A percentile compares a stretch with the other conserved stretches of the same genome.
Conservation (phyloP, 1,140 invertebrate species). For the Metopolophium dirhodum region DNA sequence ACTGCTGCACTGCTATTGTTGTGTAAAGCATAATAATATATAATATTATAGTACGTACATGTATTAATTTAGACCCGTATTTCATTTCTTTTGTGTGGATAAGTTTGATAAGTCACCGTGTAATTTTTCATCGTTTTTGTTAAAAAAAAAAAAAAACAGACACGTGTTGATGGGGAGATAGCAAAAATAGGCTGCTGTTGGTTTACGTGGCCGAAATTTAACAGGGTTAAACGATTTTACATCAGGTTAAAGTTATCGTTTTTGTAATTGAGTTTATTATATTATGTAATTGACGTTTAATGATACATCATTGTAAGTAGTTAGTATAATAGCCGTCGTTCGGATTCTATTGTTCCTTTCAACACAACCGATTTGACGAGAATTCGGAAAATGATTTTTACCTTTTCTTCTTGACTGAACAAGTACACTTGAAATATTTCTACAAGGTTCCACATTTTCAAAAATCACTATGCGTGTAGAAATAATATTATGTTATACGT, state of each 20-base stretch:
- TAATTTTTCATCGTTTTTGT: constrained; percentile 34
- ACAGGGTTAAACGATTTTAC: constrained; percentile 23
- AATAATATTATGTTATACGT: neutral
- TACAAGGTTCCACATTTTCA: neutral
- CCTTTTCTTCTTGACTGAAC: neutral
- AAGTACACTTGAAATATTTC: constrained; percentile 20
- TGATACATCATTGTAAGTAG: constrained; percentile 13
- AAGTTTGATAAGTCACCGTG: constrained; percentile 17
- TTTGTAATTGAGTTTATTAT: constrained; percentile 25
- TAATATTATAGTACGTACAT: neutral
- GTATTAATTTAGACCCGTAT: constrained; percentile 24
- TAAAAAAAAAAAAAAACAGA: neutral
- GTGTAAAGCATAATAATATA: neutral
- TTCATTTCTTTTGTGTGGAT: constrained; percentile 26
- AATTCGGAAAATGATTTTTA: neutral
- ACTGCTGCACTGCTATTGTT: neutral
- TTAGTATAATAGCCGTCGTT: neutral
- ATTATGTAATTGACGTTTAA: neutral
- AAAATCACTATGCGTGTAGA: constrained; percentile 1
- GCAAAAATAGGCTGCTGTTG: neutral
- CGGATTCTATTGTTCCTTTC: neutral
- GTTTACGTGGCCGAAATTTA: neutral
- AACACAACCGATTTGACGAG: neutral
- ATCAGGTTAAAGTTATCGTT: neutral
- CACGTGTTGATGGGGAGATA: neutral